Percentiles rank a stretch among this genome's conserved stretches.
phyloP scores from a whole-genome alignment of 2,113 vertebrate species.

The Cryptotis parvus region DNA sequence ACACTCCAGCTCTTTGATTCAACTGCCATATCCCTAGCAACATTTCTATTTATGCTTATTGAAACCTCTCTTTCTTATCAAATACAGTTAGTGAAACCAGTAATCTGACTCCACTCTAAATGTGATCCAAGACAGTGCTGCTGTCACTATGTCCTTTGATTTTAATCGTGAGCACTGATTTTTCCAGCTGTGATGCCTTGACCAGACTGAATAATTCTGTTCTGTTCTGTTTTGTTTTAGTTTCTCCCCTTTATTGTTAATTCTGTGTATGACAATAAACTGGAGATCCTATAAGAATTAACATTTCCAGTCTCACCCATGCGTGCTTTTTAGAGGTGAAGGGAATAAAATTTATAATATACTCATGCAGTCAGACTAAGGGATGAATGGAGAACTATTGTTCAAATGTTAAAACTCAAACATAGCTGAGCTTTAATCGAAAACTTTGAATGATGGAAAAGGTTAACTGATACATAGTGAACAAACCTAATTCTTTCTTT shows the following conservation, averaged over 20 bases:
- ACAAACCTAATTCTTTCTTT: not conserved
- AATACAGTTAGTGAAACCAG: not conserved
- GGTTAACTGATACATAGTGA: not conserved
- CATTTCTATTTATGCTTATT: conserved; percentile 29
- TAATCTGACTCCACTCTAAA: not conserved
- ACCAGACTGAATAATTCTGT: not conserved
- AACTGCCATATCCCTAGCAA: not conserved
- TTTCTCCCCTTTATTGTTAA: conserved; percentile 20
- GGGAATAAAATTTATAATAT: not conserved
- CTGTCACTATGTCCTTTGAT: not conserved
- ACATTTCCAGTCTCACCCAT: not conserved
- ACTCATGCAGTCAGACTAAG: not conserved
- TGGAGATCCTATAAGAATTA: not conserved
- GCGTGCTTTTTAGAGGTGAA: not conserved
- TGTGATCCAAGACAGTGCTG: not conserved
- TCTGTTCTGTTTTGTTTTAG: conserved; percentile 7
- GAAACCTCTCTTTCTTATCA: not conserved
- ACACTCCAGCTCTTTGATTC: too few species aligned
- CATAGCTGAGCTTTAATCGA: conserved; percentile 32
- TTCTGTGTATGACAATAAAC: not conserved
- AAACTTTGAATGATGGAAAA: conserved; percentile 29
- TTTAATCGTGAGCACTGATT: not conserved
- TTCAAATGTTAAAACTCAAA: conserved; percentile 8
- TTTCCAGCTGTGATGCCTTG: not conserved
- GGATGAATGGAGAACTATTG: not conserved